phyloP scores from a whole-genome alignment of 2,113 vertebrate species.

The Panthera uncia region DNA sequence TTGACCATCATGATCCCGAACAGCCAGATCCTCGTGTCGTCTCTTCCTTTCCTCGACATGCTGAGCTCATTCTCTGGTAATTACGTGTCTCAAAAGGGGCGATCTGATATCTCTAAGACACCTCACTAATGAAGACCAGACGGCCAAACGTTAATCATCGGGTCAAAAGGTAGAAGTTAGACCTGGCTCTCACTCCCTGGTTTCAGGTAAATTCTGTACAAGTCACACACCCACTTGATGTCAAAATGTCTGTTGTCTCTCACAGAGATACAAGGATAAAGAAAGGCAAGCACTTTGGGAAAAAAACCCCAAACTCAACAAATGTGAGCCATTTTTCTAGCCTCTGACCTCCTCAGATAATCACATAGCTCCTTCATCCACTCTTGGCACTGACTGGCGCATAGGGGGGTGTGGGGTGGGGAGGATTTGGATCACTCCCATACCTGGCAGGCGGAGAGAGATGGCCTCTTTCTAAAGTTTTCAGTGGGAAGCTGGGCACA shows the following conservation, averaged over 20 bases:
- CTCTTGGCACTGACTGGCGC: background rate
- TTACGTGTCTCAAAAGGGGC: background rate
- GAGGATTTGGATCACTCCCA: no score
- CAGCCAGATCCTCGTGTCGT: accelerated
- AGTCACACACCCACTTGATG: background rate
- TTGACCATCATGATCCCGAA: background rate
- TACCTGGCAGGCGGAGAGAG: background rate
- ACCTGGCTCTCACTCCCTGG: background rate
- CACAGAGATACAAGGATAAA: background rate
- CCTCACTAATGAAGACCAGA: background rate
- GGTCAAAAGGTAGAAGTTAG: background rate
- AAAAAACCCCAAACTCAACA: background rate
- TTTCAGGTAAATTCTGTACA: background rate
- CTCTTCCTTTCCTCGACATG: background rate
- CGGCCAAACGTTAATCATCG: background rate
- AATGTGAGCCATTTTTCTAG: background rate
- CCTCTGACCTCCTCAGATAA: background rate
- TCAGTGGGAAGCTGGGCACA: background rate
- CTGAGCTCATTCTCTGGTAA: background rate
- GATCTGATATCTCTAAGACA: background rate
- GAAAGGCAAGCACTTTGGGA: background rate
- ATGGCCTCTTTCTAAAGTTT: background rate
- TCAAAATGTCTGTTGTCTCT: background rate
- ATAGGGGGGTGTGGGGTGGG: no score
- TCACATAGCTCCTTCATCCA: no score